A percentile compares a stretch with the other conserved stretches of the same genome.
These are phyloP conservation scores for Pseudochirops corinnae DNA, from an alignment of 2,797 vertebrate species.

Conservation along the genomic window DNA sequence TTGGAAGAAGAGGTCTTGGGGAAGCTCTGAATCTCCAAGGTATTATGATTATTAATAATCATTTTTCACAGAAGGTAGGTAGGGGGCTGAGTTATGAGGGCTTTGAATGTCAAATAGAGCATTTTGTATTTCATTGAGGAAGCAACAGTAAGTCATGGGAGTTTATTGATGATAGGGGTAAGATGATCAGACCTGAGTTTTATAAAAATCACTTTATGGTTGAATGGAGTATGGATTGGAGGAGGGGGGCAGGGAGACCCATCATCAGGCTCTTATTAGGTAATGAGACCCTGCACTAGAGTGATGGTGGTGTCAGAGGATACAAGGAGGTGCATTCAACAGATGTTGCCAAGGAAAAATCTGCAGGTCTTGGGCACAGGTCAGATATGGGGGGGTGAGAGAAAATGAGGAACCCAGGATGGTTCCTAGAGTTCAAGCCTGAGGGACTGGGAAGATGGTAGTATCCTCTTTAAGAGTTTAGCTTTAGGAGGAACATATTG, in stretches of 20 bases:
- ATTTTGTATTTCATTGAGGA: not conserved
- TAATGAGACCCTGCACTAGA: not conserved
- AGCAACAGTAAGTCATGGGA: not conserved
- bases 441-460: too few relatives aligned
- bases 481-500: too few relatives aligned
- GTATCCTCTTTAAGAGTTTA: too few relatives aligned
- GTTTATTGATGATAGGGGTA: not conserved
- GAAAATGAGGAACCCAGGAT: not conserved
- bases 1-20: too few relatives aligned
- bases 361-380: not conserved
- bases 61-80: too few relatives aligned
- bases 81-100: not conserved
- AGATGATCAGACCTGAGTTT: too few relatives aligned
- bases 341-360: not conserved
- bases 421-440: not conserved
- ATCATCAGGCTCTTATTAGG: not conserved
- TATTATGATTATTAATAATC: too few relatives aligned
- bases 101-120: not conserved
- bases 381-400: not conserved
- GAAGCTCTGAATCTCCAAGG: too few relatives aligned
- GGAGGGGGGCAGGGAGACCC: too few relatives aligned
- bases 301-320: not conserved
- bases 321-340: not conserved
- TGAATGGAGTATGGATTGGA: not conserved
- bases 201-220: not conserved